A percentile compares a stretch with the other conserved stretches of the same genome.
Evolutionary conservation across 2,888 invertebrate genomes (phyloP).

Genomic region (Caenorhabditis sp.): DNA sequence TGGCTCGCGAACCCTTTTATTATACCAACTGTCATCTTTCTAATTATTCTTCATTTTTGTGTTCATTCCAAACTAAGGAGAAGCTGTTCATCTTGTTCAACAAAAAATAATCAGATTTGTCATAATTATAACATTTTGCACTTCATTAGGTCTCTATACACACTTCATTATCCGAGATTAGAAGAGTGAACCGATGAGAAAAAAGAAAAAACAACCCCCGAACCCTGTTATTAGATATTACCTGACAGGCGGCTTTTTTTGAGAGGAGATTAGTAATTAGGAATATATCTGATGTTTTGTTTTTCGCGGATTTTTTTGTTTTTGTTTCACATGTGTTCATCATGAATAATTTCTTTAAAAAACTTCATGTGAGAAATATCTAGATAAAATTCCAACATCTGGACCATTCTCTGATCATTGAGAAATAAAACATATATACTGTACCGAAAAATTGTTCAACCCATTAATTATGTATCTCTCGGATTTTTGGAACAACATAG

Average conservation of each 20-base stretch:
- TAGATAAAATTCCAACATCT: too few relatives aligned
- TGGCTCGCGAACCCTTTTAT: conserved; percentile 6
- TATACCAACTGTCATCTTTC: conserved; percentile 4
- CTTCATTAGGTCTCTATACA: background rate
- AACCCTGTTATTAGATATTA: background rate
- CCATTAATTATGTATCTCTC: background rate
- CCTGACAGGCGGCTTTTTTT: background rate
- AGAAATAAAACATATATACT: too few relatives aligned
- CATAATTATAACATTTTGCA: background rate
- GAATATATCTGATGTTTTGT: background rate
- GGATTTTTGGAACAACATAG: background rate
- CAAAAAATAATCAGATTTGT: background rate
- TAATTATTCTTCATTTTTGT: background rate
- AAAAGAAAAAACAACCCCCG: background rate
- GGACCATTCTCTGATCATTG: too few relatives aligned
- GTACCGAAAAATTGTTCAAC: background rate
- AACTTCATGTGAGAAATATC: too few relatives aligned
- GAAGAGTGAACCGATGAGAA: background rate
- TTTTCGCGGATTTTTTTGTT: background rate
- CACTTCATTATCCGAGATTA: conserved; percentile 1
- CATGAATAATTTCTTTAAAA: too few relatives aligned
- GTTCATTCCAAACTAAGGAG: conserved; percentile 2
- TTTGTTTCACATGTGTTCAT: too few relatives aligned
- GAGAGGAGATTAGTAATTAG: background rate
- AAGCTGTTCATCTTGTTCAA: background rate